A percentile compares a stretch with the other conserved stretches of the same genome.
These are phyloP conservation scores for Pipa parva DNA, from an alignment of 2,113 vertebrate species.

Conservation along the genomic window DNA sequence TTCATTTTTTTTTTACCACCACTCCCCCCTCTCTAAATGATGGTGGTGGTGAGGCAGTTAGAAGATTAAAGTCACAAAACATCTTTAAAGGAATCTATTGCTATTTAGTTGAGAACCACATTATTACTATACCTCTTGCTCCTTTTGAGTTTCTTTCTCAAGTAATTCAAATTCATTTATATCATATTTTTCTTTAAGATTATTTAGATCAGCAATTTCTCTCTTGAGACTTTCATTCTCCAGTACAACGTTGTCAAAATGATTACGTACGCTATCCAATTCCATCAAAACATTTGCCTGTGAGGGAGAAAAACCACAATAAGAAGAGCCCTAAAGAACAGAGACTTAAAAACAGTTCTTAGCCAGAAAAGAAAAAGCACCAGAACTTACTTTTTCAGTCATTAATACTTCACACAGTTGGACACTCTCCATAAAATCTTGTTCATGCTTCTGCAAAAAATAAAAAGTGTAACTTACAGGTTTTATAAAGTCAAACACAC, in stretches of 20 bases:
- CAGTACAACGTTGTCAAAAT: conserved; percentile 60
- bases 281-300: conserved; percentile 66
- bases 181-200: conserved; percentile 72
- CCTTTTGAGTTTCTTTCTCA: conserved; percentile 70
- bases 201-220: conserved; percentile 65
- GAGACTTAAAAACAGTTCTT: not conserved
- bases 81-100: too few species aligned
- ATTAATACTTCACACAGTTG: conserved; percentile 72
- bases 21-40: too few species aligned
- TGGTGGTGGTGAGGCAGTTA: too few species aligned
- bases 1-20: too few species aligned
- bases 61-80: too few species aligned
- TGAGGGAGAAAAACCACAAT: not conserved
- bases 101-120: too few species aligned
- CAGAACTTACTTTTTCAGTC: conserved; percentile 66
- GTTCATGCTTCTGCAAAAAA: conserved; percentile 52
- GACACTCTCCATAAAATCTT: conserved; percentile 69
- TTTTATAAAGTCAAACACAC: not conserved
- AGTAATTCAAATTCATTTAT: conserved; percentile 76
- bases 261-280: conserved; percentile 57
- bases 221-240: conserved; percentile 63
- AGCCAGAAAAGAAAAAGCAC: not conserved
- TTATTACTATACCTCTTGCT: conserved; percentile 87
- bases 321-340: not conserved
- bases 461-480: not conserved